Evolutionary conservation across 2,888 invertebrate species (phyloP).

Genomic region (Eupsilia transversa): DNA sequence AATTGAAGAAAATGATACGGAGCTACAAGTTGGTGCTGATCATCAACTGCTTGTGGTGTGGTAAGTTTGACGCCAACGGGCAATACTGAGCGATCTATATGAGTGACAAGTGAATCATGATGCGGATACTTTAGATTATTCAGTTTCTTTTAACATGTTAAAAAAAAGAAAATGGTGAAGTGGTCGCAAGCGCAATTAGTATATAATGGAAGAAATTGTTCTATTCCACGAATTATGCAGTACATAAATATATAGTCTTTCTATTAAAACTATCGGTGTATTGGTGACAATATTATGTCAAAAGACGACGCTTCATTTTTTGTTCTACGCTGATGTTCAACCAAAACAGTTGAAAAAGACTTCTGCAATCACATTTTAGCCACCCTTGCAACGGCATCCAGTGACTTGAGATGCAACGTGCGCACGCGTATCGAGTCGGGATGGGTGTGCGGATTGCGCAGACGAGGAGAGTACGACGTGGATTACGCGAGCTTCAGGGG

Average conservation of each 20-base stretch:
- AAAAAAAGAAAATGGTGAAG: not conserved
- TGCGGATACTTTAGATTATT: not conserved
- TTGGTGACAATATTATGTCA: not conserved
- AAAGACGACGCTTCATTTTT: not conserved
- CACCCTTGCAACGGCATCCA: not conserved
- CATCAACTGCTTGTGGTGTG: slow-evolving; percentile 15
- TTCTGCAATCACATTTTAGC: slow-evolving; percentile 1
- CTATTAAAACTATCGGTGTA: not conserved
- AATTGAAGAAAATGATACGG: slow-evolving; percentile 33
- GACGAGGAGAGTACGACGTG: slow-evolving; percentile 44
- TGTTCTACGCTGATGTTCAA: no score
- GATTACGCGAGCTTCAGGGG: slow-evolving; percentile 66
- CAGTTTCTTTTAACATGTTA: not conserved
- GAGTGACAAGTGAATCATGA: not conserved
- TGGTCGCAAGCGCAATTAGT: not conserved
- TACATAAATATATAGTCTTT: not conserved
- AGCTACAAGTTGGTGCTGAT: slow-evolving; percentile 8
- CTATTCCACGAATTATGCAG: not conserved
- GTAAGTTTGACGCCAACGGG: slow-evolving; percentile 31
- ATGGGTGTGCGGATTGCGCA: slow-evolving; percentile 58
- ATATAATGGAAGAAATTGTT: not conserved
- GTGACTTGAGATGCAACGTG: slow-evolving; percentile 44
- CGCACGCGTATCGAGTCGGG: slow-evolving; percentile 55
- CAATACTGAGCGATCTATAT: not conserved
- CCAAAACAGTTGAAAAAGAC: not conserved